Conservation (phyloP, 2,113 vertebrate species). For the Mastomys coucha region DNA sequence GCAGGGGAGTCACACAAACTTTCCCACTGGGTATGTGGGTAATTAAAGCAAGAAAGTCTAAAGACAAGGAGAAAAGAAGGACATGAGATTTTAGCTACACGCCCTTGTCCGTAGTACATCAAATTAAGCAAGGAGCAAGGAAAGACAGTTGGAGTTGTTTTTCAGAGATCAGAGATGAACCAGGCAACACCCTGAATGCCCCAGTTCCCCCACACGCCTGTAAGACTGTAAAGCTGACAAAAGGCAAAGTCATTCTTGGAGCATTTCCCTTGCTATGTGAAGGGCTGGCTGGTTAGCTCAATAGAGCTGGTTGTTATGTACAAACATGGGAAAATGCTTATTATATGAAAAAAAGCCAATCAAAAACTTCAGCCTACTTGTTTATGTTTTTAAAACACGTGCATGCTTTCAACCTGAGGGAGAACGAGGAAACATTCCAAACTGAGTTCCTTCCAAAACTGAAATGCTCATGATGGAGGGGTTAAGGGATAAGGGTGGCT, state of each 20-base stretch:
- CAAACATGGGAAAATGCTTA: conserved; percentile 1
- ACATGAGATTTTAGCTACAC: conserved; percentile 41
- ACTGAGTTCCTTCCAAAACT: too few species aligned
- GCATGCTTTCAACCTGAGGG: neutral
- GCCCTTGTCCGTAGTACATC: neutral
- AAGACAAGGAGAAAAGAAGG: conserved; percentile 43
- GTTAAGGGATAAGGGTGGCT: neutral
- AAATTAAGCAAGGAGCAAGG: neutral
- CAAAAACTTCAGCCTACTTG: neutral
- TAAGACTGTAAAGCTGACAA: neutral
- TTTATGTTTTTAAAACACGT: neutral
- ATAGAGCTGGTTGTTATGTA: neutral
- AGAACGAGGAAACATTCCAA: neutral
- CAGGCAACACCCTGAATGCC: neutral
- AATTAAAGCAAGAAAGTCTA: conserved; percentile 69
- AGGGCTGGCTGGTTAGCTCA: neutral
- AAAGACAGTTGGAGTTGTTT: neutral
- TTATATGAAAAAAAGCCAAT: neutral
- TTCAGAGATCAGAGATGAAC: neutral
- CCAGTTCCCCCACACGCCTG: neutral
- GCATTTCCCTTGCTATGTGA: neutral
- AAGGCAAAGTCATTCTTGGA: neutral
- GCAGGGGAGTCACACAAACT: conserved; percentile 46
- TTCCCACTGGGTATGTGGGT: conserved; percentile 15
- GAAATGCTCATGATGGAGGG: neutral